A percentile compares a stretch with the other conserved stretches of the same genome.
Evolutionary conservation across 2,113 vertebrate species (phyloP).

Genomic region (Dermatemys mawii): DNA sequence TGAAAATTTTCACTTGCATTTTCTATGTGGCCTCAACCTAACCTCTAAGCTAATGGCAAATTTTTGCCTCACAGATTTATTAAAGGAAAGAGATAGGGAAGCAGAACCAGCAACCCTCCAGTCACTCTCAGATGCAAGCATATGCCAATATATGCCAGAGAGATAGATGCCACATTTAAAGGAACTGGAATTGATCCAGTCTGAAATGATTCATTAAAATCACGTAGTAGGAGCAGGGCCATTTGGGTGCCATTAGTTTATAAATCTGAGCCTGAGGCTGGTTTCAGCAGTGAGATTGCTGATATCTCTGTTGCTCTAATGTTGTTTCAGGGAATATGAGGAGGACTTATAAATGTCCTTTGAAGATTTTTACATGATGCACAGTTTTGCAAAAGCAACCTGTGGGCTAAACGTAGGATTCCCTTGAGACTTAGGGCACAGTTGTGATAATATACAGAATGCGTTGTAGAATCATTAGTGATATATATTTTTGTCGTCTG

Average conservation of each 20-base stretch:
- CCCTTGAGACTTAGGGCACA: neutral
- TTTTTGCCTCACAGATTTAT: neutral
- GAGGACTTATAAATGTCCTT: neutral
- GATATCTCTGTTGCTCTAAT: neutral
- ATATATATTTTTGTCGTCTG: neutral
- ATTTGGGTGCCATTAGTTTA: neutral
- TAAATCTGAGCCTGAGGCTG: neutral
- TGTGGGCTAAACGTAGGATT: neutral
- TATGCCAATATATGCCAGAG: neutral
- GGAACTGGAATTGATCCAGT: neutral
- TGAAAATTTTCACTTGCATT: neutral
- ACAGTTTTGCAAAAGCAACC: neutral
- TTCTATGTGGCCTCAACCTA: neutral
- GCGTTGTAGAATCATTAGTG: neutral
- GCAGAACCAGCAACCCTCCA: neutral
- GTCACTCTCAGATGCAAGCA: neutral
- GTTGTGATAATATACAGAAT: neutral
- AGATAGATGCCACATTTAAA: accelerated
- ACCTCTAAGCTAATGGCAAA: neutral
- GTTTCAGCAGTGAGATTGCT: neutral
- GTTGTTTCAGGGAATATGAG: neutral
- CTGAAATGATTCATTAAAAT: neutral
- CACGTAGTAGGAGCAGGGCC: accelerated
- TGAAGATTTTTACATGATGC: neutral
- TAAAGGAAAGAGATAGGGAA: neutral